Evolutionary conservation across 1,140 invertebrate species (phyloP).

Genomic region (Macrostomum lignano): DNA sequence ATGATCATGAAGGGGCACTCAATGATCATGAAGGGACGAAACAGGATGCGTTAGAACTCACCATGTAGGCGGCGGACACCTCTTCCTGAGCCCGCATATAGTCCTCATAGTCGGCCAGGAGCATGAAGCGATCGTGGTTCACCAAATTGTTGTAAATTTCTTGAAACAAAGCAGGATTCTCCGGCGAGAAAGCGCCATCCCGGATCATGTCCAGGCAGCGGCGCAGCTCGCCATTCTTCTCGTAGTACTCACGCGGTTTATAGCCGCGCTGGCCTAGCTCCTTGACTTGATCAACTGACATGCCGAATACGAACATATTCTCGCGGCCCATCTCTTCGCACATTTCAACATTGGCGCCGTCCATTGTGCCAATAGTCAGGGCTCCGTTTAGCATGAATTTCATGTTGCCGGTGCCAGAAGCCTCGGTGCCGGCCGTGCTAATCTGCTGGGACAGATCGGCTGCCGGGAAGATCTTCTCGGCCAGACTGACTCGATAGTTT

Average conservation of each 20-base stretch:
- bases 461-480: slow-evolving; percentile 79
- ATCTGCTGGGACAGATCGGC: slow-evolving; percentile 86
- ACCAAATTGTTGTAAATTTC: slow-evolving; percentile 6
- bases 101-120: slow-evolving; percentile 5
- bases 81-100: slow-evolving; percentile 4
- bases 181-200: slow-evolving; percentile 4
- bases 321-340: slow-evolving; percentile 6
- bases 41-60: no score
- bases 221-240: slow-evolving; percentile 5
- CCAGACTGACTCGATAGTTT: slow-evolving; percentile 54
- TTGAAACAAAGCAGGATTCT: slow-evolving; percentile 6
- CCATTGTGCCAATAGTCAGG: slow-evolving; percentile 7
- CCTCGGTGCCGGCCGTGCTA: slow-evolving; percentile 75
- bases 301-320: slow-evolving; percentile 8
- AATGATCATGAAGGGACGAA: no score
- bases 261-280: neutral
- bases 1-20: no score
- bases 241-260: slow-evolving; percentile 5
- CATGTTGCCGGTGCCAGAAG: slow-evolving; percentile 61
- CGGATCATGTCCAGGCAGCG: slow-evolving; percentile 4
- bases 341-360: slow-evolving; percentile 8
- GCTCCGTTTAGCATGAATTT: slow-evolving; percentile 14
- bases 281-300: slow-evolving; percentile 7
- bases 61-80: slow-evolving; percentile 3
- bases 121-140: slow-evolving; percentile 7